A percentile compares a stretch with the other conserved stretches of the same genome.
phyloP scores from a whole-genome alignment of 2,113 vertebrate genomes.

The Todiramphus chloris region DNA sequence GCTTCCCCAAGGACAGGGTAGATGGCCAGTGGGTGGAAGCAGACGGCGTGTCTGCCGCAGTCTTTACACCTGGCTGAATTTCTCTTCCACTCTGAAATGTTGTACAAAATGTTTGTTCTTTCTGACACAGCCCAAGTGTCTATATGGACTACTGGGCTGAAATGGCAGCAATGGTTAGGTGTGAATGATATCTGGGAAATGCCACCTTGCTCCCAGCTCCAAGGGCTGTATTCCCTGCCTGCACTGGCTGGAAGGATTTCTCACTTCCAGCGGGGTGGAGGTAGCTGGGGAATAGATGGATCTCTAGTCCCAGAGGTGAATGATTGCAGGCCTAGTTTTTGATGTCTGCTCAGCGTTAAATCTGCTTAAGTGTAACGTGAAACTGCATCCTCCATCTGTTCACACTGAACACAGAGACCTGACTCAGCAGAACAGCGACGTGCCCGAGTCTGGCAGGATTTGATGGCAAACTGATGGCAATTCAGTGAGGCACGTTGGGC shows the following conservation, averaged over 20 bases:
- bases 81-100: neutral
- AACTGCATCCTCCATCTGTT: neutral
- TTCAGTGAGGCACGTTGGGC: neutral
- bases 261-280: neutral
- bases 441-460: neutral
- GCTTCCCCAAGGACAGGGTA: neutral
- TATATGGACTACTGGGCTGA: neutral
- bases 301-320: neutral
- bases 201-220: neutral
- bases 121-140: neutral
- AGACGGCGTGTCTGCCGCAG: accelerated
- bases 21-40: neutral
- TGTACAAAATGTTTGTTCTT: neutral
- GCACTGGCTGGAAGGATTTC: neutral
- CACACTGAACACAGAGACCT: neutral
- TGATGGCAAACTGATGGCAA: neutral
- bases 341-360: neutral
- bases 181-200: neutral
- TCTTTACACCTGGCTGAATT: neutral
- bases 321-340: neutral
- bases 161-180: neutral
- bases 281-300: neutral
- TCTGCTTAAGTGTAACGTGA: neutral
- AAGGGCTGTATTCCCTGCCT: neutral
- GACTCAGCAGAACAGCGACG: neutral